Conservation (phyloP, 2,113 vertebrate genomes). For the Passer domesticus region DNA sequence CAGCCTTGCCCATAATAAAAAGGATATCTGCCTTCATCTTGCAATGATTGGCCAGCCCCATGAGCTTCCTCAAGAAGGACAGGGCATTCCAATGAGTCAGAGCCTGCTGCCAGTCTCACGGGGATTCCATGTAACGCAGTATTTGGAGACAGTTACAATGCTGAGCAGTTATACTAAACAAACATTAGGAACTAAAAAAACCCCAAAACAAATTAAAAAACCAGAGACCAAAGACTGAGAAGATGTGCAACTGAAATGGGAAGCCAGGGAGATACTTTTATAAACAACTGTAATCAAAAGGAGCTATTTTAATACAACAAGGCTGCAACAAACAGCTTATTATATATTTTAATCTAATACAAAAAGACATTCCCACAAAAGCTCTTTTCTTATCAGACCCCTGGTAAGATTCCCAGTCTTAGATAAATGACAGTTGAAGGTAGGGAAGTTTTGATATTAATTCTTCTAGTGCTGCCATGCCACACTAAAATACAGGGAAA, state of each 20-base stretch:
- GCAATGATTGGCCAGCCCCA: neutral
- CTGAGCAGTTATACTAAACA: neutral
- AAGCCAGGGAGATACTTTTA: neutral
- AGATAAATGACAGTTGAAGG: neutral
- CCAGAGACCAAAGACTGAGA: neutral
- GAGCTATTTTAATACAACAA: neutral
- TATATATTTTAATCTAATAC: neutral
- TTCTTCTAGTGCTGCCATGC: neutral
- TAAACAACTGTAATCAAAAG: neutral
- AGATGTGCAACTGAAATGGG: neutral
- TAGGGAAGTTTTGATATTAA: neutral
- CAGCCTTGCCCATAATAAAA: neutral
- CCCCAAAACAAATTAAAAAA: neutral
- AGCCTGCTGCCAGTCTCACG: neutral
- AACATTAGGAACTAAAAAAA: neutral
- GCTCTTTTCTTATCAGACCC: neutral
- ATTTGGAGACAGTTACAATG: neutral
- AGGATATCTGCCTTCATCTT: neutral
- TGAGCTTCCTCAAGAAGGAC: neutral
- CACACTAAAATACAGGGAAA: neutral
- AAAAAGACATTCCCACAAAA: neutral
- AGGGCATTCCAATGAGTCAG: neutral
- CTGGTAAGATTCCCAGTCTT: neutral
- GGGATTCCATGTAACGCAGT: neutral
- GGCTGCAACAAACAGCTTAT: neutral